Percentiles rank a stretch among this genome's conserved stretches.
phyloP scores from a whole-genome alignment of 2,113 vertebrate species.

The Atherinomorus stipes region DNA sequence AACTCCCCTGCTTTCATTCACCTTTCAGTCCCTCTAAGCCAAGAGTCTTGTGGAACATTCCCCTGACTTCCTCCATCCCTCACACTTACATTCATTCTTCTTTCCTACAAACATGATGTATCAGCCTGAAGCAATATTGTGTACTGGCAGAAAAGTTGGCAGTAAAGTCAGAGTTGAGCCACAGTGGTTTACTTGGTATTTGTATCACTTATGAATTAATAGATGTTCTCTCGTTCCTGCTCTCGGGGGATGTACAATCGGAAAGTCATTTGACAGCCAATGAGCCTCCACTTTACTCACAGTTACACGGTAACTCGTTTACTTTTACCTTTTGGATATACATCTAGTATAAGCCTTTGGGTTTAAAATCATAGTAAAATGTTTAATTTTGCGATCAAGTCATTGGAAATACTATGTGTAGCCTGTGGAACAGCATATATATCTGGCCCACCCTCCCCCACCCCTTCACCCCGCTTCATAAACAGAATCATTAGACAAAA shows the following conservation, averaged over 20 bases:
- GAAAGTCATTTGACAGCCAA: too few relatives aligned
- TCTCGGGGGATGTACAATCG: neutral
- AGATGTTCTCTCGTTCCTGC: neutral
- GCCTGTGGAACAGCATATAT: neutral
- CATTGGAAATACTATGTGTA: neutral
- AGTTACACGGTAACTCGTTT: too few relatives aligned
- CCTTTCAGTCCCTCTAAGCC: conserved; percentile 46
- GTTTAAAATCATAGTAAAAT: neutral
- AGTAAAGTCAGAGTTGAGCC: conserved; percentile 2
- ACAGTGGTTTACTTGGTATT: neutral
- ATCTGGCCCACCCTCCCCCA: too few relatives aligned
- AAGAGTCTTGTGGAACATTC: conserved; percentile 23
- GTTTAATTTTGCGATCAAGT: neutral
- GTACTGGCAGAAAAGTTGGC: conserved; percentile 14
- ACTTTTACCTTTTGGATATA: too few relatives aligned
- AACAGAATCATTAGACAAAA: too few relatives aligned
- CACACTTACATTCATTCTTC: conserved; percentile 14
- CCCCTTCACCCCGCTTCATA: neutral
- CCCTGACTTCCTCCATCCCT: conserved; percentile 16
- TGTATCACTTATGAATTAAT: neutral
- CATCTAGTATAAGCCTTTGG: neutral
- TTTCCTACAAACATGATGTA: conserved; percentile 11
- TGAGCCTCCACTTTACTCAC: too few relatives aligned
- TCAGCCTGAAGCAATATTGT: conserved; percentile 27
- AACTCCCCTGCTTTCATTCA: conserved; percentile 41